Percentiles rank a stretch among this genome's conserved stretches.
phyloP scores from a whole-genome alignment of 2,797 vertebrate species.

The Parambassis ranga region DNA sequence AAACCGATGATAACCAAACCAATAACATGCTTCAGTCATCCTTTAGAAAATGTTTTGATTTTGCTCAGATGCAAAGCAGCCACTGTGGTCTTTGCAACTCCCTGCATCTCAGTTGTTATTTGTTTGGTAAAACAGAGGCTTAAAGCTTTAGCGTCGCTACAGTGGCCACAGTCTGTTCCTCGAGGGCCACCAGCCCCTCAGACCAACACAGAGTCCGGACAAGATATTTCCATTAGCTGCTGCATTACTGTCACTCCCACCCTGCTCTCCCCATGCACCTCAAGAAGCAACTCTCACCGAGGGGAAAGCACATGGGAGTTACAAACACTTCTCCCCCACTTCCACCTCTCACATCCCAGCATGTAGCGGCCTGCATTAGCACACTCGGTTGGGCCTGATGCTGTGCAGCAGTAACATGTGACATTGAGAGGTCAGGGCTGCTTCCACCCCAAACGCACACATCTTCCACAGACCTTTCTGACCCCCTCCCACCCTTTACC shows the following conservation, averaged over 20 bases:
- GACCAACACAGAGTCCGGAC: constrained; percentile 54
- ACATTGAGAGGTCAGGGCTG: constrained; percentile 56
- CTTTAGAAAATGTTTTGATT: background rate
- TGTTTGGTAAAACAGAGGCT: constrained; percentile 42
- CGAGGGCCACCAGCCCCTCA: constrained; percentile 23
- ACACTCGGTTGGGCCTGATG: constrained; percentile 69
- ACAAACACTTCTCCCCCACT: constrained; percentile 55
- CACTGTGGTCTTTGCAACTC: background rate
- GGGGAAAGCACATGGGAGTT: constrained; percentile 51
- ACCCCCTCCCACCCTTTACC: constrained; percentile 20
- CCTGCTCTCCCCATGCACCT: constrained; percentile 33
- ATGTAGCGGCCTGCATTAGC: constrained; percentile 69
- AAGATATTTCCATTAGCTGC: constrained; percentile 82
- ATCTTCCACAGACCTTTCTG: constrained; percentile 1
- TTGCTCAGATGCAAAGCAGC: background rate
- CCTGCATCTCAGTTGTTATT: constrained; percentile 7
- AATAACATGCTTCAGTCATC: background rate
- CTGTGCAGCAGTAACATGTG: constrained; percentile 62
- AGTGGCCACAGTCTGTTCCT: constrained; percentile 8
- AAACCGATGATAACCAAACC: no score
- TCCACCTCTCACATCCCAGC: constrained; percentile 54
- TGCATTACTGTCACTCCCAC: constrained; percentile 44
- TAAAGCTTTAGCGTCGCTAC: constrained; percentile 23
- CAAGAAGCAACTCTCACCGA: constrained; percentile 43
- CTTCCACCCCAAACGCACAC: background rate